Conservation (phyloP, 2,113 vertebrate species). For the Madoqua kirkii region DNA sequence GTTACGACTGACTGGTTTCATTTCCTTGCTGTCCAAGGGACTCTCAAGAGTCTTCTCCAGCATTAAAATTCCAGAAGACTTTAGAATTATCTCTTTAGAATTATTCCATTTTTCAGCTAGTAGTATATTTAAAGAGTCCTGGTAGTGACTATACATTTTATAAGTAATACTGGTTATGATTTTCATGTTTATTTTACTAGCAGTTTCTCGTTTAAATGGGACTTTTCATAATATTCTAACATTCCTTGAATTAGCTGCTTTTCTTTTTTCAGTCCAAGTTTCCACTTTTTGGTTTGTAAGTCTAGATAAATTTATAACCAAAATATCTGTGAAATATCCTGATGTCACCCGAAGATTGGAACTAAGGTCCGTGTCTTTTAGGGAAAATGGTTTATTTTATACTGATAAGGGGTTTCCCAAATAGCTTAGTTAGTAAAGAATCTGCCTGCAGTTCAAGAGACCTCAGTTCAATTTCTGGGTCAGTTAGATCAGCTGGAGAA, state of each 20-base stretch:
- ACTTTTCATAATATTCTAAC: conserved; percentile 24
- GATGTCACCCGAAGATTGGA: background rate
- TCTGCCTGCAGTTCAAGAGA: background rate
- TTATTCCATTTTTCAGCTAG: background rate
- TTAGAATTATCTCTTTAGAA: conserved; percentile 3
- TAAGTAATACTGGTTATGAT: conserved; percentile 33
- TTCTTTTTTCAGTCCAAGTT: background rate
- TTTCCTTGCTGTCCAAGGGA: background rate
- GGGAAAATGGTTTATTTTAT: background rate
- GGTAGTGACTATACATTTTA: conserved; percentile 42
- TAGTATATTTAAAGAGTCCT: conserved; percentile 13
- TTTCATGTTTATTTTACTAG: conserved; percentile 35
- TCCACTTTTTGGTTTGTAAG: background rate
- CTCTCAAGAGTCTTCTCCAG: background rate
- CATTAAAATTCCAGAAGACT: background rate
- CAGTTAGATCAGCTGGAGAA: background rate
- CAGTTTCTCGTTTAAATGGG: conserved; percentile 53
- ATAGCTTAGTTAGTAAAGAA: background rate
- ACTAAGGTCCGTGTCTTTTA: background rate
- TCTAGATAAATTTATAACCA: background rate
- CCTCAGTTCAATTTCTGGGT: background rate
- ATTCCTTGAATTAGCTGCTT: background rate
- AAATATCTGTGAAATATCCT: background rate
- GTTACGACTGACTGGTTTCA: background rate
- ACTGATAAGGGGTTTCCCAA: background rate